These are phyloP conservation scores for Enteromius anoplus DNA, from an alignment of 2,797 vertebrate genomes.

Conservation along the genomic window DNA sequence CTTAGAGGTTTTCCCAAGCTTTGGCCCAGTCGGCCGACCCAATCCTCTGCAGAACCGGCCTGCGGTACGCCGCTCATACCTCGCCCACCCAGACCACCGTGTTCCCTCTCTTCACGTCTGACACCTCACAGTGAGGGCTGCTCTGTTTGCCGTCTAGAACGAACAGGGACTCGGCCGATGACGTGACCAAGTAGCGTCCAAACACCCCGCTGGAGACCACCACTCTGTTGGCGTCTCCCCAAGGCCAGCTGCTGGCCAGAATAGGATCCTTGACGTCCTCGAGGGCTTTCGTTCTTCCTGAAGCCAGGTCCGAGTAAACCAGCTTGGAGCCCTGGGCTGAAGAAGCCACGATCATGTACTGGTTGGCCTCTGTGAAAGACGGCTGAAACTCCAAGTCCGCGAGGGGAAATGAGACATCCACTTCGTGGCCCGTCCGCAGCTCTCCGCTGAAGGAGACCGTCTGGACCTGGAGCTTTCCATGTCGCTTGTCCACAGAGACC, in stretches of 20 bases:
- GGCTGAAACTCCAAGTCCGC: slow-evolving; percentile 91
- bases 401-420: slow-evolving; percentile 71
- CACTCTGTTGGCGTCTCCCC: slow-evolving; percentile 84
- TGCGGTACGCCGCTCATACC: slow-evolving; percentile 80
- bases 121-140: slow-evolving; percentile 89
- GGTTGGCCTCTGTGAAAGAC: slow-evolving; percentile 86
- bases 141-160: slow-evolving; percentile 89
- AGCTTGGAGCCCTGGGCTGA: slow-evolving; percentile 82
- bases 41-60: slow-evolving; percentile 39
- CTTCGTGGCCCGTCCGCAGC: slow-evolving; percentile 75
- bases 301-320: slow-evolving; percentile 87
- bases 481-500: slow-evolving; percentile 75
- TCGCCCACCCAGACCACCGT: slow-evolving; percentile 95
- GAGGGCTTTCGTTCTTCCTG: slow-evolving; percentile 80
- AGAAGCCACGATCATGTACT: slow-evolving; percentile 83
- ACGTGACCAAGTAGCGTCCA: slow-evolving; percentile 91
- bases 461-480: slow-evolving; percentile 83
- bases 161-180: slow-evolving; percentile 87
- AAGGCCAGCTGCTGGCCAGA: slow-evolving; percentile 79
- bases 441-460: slow-evolving; percentile 83
- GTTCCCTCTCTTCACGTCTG: slow-evolving; percentile 87
- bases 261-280: slow-evolving; percentile 85
- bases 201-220: slow-evolving; percentile 91
- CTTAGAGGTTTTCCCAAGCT: slow-evolving; percentile 72
- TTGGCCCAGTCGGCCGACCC: slow-evolving; percentile 52